Evolutionary conservation across 2,113 vertebrate genomes (phyloP), one percentile per base, ranked within the genome.

Genomic region (Kryptolebias marmoratus): DNA sequence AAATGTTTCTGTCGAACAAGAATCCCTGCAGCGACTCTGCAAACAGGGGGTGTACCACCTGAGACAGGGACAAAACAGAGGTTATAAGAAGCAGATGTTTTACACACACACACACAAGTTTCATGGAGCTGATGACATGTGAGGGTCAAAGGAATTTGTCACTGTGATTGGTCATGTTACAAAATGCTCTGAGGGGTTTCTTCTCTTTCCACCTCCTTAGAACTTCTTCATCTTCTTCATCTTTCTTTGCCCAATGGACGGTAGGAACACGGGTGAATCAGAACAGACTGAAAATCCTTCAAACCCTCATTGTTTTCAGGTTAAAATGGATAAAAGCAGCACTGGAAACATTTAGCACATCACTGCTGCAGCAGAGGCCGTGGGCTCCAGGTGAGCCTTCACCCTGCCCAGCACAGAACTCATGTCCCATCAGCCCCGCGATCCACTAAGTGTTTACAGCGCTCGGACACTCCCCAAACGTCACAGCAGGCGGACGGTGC

Each of bases 71-170:
- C 75, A 55, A 48, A 68, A 15, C 16, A 44, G 55, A 72, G 71
- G 59, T 71, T 85, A 85, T 88, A 47, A 79, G 69, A 47, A 75
- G 76, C 86, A 90, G 85, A 91, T 89, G 87, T 83, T 65, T 73
- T 15, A 67, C 70, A 78, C 22, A 77, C 64, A 56, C 71, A 61
- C 67, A 58, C 48, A 78, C 52, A 71, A 60, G 50, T 36, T 63
- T 59, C 36, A 63, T 68, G 59, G 64, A 83, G 74, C 47, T 79
- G 81, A 85, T 79, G 87, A 88, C 88, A 89, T 74, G 68, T 63
- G 52, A 60, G 66, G 81, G 83, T 89, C 77, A 67, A 42, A 82
- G 45, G 77, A 89, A 89, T 84, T 87, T 87, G 78, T 90, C 85
- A 71, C 85, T 68, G 57, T 80, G 84, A 90, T 89, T 47, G 11